A percentile compares a stretch with the other conserved stretches of the same genome.
phyloP scores from a whole-genome alignment of 1,140 invertebrate species.

The Plodia interpunctella region DNA sequence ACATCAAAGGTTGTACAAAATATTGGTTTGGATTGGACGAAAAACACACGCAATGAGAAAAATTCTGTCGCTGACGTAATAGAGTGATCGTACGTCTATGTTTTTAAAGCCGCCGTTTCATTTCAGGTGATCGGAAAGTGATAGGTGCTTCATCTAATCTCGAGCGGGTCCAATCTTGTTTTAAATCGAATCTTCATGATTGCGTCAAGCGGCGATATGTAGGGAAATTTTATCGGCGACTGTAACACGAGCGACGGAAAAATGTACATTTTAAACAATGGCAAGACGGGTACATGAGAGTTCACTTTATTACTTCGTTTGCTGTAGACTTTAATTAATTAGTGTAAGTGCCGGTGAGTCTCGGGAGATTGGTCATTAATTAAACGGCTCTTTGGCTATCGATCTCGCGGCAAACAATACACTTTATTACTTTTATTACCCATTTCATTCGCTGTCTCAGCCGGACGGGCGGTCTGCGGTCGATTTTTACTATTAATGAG shows the following conservation, averaged over 20 bases:
- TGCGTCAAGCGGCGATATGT: slow-evolving; percentile 30
- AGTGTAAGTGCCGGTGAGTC: slow-evolving; percentile 69
- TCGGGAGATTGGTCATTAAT: slow-evolving; percentile 69
- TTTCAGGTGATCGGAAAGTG: slow-evolving; percentile 26
- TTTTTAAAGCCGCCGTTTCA: slow-evolving; percentile 15
- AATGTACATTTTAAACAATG: slow-evolving; percentile 20
- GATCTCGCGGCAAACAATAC: slow-evolving; percentile 63
- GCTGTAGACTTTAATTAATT: slow-evolving; percentile 62
- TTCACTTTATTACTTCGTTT: slow-evolving; percentile 51
- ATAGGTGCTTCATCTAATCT: slow-evolving; percentile 33
- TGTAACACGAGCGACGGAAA: slow-evolving; percentile 10
- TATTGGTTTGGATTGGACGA: slow-evolving; percentile 24
- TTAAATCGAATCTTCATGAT: slow-evolving; percentile 37
- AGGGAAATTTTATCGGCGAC: slow-evolving; percentile 27
- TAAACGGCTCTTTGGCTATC: slow-evolving; percentile 58
- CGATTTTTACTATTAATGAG: slow-evolving; percentile 45
- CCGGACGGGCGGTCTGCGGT: slow-evolving; percentile 19
- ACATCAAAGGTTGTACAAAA: slow-evolving; percentile 32
- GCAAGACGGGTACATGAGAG: slow-evolving; percentile 19
- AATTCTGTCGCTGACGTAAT: slow-evolving; percentile 15
- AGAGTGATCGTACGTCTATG: neutral
- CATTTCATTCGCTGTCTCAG: slow-evolving; percentile 40
- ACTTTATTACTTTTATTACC: slow-evolving; percentile 64
- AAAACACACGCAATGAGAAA: slow-evolving; percentile 17
- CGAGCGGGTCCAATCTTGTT: slow-evolving; percentile 33